phyloP scores from a whole-genome alignment of 2,113 vertebrate genomes.

The Eclectus roratus region DNA sequence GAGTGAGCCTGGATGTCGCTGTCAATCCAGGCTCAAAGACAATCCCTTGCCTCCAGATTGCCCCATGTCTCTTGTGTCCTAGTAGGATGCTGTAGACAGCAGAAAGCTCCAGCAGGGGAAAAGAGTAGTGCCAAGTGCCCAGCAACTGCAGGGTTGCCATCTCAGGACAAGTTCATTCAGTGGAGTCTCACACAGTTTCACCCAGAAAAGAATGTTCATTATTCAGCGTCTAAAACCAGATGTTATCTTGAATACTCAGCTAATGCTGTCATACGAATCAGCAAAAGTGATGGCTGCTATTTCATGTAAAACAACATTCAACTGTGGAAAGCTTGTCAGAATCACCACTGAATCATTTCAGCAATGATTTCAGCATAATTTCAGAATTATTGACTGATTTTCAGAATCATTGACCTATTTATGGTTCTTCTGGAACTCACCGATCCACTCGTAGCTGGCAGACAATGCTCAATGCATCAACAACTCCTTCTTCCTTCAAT shows the following conservation, averaged over 20 bases:
- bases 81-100: neutral
- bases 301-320: neutral
- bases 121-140: neutral
- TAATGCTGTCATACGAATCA: neutral
- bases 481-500: slow-evolving; percentile 85
- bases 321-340: neutral
- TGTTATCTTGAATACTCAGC: neutral
- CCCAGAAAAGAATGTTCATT: neutral
- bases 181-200: neutral
- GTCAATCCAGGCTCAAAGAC: neutral
- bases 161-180: neutral
- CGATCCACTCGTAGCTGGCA: slow-evolving; percentile 91
- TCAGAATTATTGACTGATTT: neutral
- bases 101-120: neutral
- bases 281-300: neutral
- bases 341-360: neutral
- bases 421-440: slow-evolving; percentile 66
- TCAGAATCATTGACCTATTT: neutral
- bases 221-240: neutral
- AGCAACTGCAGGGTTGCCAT: neutral
- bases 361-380: neutral
- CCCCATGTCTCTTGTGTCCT: neutral
- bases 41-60: neutral
- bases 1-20: neutral
- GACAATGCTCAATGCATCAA: slow-evolving; percentile 88